phyloP scores from a whole-genome alignment of 2,888 invertebrate genomes.

The Leucozona laternaria region DNA sequence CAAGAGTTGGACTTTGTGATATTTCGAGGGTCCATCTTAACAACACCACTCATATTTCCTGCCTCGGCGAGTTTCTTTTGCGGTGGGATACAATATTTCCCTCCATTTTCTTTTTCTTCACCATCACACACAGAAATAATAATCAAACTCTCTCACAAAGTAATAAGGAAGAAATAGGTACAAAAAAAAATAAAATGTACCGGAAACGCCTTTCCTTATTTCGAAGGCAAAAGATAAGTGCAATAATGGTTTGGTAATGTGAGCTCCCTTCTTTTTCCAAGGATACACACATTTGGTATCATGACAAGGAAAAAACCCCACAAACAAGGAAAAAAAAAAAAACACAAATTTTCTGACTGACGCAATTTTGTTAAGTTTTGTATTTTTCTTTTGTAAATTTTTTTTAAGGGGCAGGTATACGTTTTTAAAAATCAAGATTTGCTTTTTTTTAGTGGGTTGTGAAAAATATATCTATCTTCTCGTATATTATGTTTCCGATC shows the following conservation, averaged over 20 bases:
- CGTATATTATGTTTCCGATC: no score
- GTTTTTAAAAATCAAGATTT: neutral
- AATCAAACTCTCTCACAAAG: constrained; percentile 60
- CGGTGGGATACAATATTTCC: constrained; percentile 45
- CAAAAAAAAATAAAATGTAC: constrained; percentile 66
- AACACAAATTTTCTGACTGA: constrained; percentile 57
- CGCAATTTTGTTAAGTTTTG: constrained; percentile 50
- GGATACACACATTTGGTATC: constrained; percentile 62
- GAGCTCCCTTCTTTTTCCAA: constrained; percentile 61
- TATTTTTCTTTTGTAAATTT: neutral
- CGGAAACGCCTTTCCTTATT: constrained; percentile 76
- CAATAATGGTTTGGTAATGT: constrained; percentile 75
- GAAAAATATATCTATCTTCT: neutral
- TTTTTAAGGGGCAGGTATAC: neutral
- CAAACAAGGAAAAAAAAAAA: constrained; percentile 1
- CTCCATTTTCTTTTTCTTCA: constrained; percentile 32
- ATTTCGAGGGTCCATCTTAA: constrained; percentile 7
- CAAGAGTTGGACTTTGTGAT: constrained; percentile 62
- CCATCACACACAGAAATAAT: constrained; percentile 61
- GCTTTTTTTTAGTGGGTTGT: neutral
- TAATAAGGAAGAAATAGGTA: constrained; percentile 32
- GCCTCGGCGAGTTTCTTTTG: constrained; percentile 26
- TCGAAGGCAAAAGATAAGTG: constrained; percentile 75
- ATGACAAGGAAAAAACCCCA: constrained; percentile 10
- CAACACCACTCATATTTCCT: constrained; percentile 35